Base-by-base conservation (phyloP, 2,113 vertebrate species). In the Limanda limanda region DNA sequence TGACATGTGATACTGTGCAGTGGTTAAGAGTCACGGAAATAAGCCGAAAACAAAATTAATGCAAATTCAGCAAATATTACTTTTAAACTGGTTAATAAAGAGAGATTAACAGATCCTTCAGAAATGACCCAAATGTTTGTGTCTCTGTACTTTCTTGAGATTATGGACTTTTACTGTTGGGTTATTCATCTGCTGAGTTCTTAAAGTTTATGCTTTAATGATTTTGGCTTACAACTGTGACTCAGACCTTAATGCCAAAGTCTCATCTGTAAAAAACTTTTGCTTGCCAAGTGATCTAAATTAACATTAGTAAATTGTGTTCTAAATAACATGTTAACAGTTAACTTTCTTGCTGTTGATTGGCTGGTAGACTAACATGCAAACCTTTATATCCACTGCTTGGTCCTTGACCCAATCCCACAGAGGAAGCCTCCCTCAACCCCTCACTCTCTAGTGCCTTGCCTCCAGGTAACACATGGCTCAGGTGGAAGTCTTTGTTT, bases 381-480 rank as follows among this genome's bases (percentile, higher is more conserved):
- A 93, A 91, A 93, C 90, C 74, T 92, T 89, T 93, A 73, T 66
- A 77, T 87, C 76, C 76, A 70, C 81, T 72, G 62, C 85, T 82
- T 83, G 78, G 24, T 74, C 71, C 89, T 55, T 78, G 71, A 74
- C 58, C 85, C 74, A n/a, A 12, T 51, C 82, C 83, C 87, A 90
- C 94, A 95, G 94, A 93, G 84, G 91, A 94, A 85, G 91, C 86
- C 79, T 88, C 86, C 83, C 82, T 92, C 81, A 81, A 92, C 89
- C 88, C 92, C 80, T 91, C 94, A 87, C 82, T 94, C 66, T 89
- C 86, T 94, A 95, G 92, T 92, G 86, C 90, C 86, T 87, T 94
- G 62, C 91, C 91, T 80, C 82, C 92, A 95, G 94, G 95, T 95
- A 95, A 95, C 84, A 79, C 67, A 67, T n/a, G 9, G 47, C 57